Percentiles rank a stretch among this genome's conserved stretches.
Evolutionary conservation across 2,797 vertebrate species (phyloP).

Genomic region (Lacerta agilis): DNA sequence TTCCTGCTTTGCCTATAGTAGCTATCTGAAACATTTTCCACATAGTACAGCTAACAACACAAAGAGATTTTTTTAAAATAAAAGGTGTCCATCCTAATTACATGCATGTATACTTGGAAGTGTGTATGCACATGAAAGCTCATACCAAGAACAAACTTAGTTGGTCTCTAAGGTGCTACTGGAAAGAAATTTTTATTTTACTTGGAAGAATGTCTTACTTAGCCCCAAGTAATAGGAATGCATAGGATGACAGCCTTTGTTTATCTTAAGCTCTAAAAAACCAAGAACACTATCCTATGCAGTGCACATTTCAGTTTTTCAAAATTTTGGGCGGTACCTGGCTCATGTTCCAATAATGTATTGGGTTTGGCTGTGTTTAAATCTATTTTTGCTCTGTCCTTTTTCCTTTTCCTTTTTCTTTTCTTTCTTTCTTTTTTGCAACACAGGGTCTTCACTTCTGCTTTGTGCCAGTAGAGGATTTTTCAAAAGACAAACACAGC

Average conservation of each 20-base stretch:
- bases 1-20: background rate
- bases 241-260: too few relatives aligned
- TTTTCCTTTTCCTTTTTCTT: background rate
- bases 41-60: background rate
- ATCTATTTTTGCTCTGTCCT: background rate
- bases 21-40: background rate
- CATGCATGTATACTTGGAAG: background rate
- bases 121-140: too few relatives aligned
- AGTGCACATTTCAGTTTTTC: background rate
- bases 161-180: too few relatives aligned
- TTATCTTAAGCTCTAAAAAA: background rate
- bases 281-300: background rate
- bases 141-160: too few relatives aligned
- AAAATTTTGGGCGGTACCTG: background rate
- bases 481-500: constrained; percentile 53
- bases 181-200: too few relatives aligned
- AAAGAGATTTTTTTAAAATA: background rate
- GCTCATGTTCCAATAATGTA: background rate
- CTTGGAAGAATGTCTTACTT: background rate
- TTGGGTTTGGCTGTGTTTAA: background rate
- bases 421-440: constrained; percentile 6
- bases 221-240: background rate
- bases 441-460: accelerated
- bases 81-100: background rate
- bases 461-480: accelerated